phyloP scores from a whole-genome alignment of 2,797 vertebrate genomes.

The Cirrhinus molitorella region DNA sequence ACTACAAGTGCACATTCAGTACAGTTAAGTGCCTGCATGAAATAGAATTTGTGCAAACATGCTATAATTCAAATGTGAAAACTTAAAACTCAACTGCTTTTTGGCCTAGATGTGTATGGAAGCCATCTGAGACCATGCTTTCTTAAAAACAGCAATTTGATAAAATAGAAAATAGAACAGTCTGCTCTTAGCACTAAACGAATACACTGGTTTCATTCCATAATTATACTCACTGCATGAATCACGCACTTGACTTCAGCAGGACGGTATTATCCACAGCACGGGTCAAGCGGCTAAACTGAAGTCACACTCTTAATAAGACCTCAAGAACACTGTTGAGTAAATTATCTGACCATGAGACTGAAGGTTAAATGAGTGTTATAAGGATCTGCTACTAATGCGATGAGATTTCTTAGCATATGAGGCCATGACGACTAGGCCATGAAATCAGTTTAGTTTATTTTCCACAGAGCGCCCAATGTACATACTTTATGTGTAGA shows the following conservation, averaged over 20 bases:
- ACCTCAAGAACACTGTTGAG: background rate
- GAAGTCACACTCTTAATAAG: slow-evolving; percentile 7
- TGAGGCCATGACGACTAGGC: background rate
- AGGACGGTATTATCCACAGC: background rate
- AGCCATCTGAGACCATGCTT: background rate
- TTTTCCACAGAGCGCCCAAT: background rate
- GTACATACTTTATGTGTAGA: background rate
- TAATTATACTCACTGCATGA: slow-evolving; percentile 3
- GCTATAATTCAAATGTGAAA: background rate
- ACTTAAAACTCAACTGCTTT: background rate
- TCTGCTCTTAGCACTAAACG: background rate
- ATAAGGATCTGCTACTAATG: slow-evolving; percentile 25
- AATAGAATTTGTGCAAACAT: background rate
- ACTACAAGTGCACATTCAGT: background rate
- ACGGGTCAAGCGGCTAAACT: slow-evolving; percentile 19
- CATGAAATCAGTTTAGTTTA: slow-evolving; percentile 27
- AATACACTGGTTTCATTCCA: background rate
- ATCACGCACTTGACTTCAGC: slow-evolving; percentile 20
- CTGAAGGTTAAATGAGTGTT: slow-evolving; percentile 32
- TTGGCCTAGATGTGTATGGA: too few species aligned
- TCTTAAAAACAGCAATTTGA: background rate
- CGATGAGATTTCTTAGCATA: slow-evolving; percentile 37
- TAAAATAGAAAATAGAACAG: background rate
- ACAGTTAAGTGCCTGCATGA: background rate
- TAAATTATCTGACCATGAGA: slow-evolving; percentile 32